Percentiles rank a stretch among this genome's conserved stretches.
Evolutionary conservation across 2,113 vertebrate genomes (phyloP).

Genomic region (Hydropotes inermis): DNA sequence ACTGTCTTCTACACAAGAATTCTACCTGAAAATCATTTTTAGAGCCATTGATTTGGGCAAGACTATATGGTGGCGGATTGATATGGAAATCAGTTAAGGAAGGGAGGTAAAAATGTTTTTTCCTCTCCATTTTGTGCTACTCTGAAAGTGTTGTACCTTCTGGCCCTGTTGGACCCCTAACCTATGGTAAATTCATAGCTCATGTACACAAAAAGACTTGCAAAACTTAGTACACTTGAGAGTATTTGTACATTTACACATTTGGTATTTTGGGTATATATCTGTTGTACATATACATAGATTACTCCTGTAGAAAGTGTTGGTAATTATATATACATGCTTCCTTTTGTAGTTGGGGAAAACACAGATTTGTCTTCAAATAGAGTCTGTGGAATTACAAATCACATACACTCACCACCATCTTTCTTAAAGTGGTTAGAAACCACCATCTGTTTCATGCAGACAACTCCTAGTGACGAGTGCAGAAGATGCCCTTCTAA

Average conservation of each 20-base stretch:
- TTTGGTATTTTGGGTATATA: neutral
- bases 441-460: neutral
- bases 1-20: neutral
- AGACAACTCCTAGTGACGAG: neutral
- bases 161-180: neutral
- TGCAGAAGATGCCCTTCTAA: neutral
- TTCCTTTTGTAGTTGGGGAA: slow-evolving; percentile 25
- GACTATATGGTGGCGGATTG: neutral
- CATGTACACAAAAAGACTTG: neutral
- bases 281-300: neutral
- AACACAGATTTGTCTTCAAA: neutral
- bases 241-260: neutral
- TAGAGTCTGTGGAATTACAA: slow-evolving; percentile 27
- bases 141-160: neutral
- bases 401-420: neutral
- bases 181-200: neutral
- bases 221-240: neutral
- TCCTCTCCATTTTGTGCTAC: neutral
- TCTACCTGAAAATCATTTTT: neutral
- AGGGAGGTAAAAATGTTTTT: neutral
- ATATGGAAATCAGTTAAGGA: neutral
- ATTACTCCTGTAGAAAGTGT: neutral
- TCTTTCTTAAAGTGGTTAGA: neutral
- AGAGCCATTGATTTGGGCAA: neutral
- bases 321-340: neutral